These are phyloP conservation scores for Pyrgus malvae DNA, from an alignment of 2,888 invertebrate species.

Conservation along the genomic window DNA sequence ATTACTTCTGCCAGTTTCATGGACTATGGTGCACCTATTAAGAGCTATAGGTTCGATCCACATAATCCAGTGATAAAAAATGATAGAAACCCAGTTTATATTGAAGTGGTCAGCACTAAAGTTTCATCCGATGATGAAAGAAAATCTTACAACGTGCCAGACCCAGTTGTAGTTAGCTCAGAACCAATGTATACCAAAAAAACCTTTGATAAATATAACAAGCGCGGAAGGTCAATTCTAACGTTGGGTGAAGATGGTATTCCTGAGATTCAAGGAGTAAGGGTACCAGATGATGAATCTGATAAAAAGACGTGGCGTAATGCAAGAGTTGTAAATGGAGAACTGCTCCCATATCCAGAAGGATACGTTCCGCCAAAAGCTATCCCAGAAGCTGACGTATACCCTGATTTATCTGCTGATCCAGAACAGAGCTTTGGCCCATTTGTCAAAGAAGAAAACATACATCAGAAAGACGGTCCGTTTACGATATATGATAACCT, in stretches of 20 bases:
- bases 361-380: constrained; percentile 85
- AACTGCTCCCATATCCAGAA: constrained; percentile 88
- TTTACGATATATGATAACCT: constrained; percentile 83
- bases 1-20: constrained; percentile 72
- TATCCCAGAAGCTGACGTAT: constrained; percentile 80
- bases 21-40: constrained; percentile 69
- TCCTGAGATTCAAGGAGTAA: constrained; percentile 90
- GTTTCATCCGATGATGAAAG: constrained; percentile 66
- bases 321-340: constrained; percentile 92
- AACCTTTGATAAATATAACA: constrained; percentile 76
- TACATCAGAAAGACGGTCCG: constrained; percentile 78
- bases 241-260: constrained; percentile 87
- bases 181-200: constrained; percentile 83
- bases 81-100: constrained; percentile 80
- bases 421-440: constrained; percentile 77
- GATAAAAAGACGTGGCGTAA: constrained; percentile 94
- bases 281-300: constrained; percentile 92
- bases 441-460: constrained; percentile 84
- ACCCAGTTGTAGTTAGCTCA: constrained; percentile 86
- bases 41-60: constrained; percentile 73
- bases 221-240: constrained; percentile 84
- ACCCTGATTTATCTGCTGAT: constrained; percentile 59
- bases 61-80: constrained; percentile 76
- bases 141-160: constrained; percentile 81
- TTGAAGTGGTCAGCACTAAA: constrained; percentile 75